A percentile compares a stretch with the other conserved stretches of the same genome.
Conservation (phyloP, 2,797 vertebrate species). For the Tauraco hartlaubi region DNA sequence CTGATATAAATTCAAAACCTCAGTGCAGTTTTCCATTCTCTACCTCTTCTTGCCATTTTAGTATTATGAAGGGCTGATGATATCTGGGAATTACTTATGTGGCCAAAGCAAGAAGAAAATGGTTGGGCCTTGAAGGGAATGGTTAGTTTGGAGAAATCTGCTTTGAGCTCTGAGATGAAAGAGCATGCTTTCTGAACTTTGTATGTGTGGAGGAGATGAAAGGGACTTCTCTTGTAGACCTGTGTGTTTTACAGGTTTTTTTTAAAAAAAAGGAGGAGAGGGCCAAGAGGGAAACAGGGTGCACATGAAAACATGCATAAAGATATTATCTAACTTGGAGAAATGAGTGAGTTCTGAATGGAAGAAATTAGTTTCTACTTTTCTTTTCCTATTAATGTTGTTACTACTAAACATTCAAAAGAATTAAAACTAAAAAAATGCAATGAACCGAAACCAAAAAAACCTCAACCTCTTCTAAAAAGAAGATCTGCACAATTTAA, state of each 20-base stretch:
- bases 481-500: not conserved
- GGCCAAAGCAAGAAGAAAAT: not conserved
- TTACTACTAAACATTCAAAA: not conserved
- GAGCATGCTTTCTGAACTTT: not conserved
- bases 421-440: not conserved
- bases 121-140: not conserved
- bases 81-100: not conserved
- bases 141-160: not conserved
- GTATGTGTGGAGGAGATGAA: not conserved
- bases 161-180: not conserved
- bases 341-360: not conserved
- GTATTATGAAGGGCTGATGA: not conserved
- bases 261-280: fast-evolving
- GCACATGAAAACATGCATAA: not conserved
- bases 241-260: not conserved
- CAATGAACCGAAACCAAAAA: not conserved
- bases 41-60: not conserved
- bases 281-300: fast-evolving
- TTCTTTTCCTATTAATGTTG: not conserved
- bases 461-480: fast-evolving
- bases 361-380: not conserved
- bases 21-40: not conserved
- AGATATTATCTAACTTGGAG: not conserved
- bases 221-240: not conserved
- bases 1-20: not conserved